Evolutionary conservation across 2,113 vertebrate genomes (phyloP), one percentile per base, ranked within the genome.

Genomic region (Lanius collurio): DNA sequence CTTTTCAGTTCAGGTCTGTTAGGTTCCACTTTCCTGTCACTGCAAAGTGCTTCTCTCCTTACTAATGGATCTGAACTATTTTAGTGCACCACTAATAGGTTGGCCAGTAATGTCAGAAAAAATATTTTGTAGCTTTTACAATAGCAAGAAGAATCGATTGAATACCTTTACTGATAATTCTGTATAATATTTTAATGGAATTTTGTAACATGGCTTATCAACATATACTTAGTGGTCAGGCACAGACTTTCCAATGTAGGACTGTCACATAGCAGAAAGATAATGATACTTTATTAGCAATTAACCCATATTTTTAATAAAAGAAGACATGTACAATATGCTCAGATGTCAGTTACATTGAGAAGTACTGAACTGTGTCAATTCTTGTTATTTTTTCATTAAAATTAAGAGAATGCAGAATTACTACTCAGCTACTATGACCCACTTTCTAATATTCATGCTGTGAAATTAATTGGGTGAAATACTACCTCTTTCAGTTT

Each of bases 381-480:
- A 11, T 68, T 35, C 5, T 26, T 52, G 9, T 39, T 86, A 76
- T 49, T 69, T 89, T 90, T 94, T 74, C 77, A 94, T 96, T 83
- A 89, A 83, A 94, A 89, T 73, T 35, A 74, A 53, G 26, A 14
- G 8, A 82, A 78, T 73, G 22, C 11, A 67, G 31, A 57, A 77
- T 83, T 95, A 35, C 28, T 55, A 31, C 27, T 93, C 16, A 19
- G 49, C 33, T 82, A 57, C 49, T 44, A 26, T 62, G 60, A 90
- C 44, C 35, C 9, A 49, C 24, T 88, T 91, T 55, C 64, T 81
- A 47, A 37, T 80, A n/a, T 70, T 80, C 74, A 50, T 67, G 64
- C 83, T 96, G 77, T 87, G 92, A 93, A 91, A 91, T 92, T 95
- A 87, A 89, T 74, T 90, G 52, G 13, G 12, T 81, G n/a, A 63